These are phyloP conservation scores for Eupithecia centaureata DNA, from an alignment of 2,888 invertebrate genomes.

Conservation along the genomic window DNA sequence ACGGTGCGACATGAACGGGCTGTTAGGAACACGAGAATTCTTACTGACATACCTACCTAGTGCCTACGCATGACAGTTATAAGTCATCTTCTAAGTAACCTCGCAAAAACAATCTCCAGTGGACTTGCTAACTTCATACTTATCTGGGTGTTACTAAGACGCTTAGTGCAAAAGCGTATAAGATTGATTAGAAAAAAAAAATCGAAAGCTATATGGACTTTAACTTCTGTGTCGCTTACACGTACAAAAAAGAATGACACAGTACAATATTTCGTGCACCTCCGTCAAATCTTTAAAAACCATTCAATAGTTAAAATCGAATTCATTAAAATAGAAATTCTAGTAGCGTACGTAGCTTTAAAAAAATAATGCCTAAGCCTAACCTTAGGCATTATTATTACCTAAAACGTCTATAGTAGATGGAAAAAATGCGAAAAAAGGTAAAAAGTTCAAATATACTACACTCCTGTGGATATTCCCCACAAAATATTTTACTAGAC, in stretches of 20 bases:
- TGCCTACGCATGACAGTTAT: constrained; percentile 17
- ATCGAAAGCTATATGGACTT: too few species aligned
- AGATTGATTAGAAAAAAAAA: background rate
- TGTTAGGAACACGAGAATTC: background rate
- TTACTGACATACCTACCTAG: background rate
- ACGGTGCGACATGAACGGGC: constrained; percentile 21
- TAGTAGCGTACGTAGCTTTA: too few species aligned
- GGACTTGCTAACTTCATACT: background rate
- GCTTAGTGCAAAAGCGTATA: background rate
- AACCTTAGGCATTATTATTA: too few species aligned
- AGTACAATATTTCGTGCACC: too few species aligned
- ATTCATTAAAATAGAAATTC: too few species aligned
- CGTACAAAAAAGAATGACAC: too few species aligned
- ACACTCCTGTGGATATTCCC: background rate
- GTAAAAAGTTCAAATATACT: background rate
- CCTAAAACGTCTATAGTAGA: background rate
- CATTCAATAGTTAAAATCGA: too few species aligned
- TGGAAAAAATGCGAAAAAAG: background rate
- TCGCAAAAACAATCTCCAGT: background rate
- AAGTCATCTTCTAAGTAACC: constrained; percentile 22
- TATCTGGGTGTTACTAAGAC: background rate
- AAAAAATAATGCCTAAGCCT: too few species aligned
- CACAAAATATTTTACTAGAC: background rate
- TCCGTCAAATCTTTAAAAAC: too few species aligned
- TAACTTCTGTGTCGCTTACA: too few species aligned